phyloP scores from a whole-genome alignment of 2,113 vertebrate species.

The Istiophorus platypterus region DNA sequence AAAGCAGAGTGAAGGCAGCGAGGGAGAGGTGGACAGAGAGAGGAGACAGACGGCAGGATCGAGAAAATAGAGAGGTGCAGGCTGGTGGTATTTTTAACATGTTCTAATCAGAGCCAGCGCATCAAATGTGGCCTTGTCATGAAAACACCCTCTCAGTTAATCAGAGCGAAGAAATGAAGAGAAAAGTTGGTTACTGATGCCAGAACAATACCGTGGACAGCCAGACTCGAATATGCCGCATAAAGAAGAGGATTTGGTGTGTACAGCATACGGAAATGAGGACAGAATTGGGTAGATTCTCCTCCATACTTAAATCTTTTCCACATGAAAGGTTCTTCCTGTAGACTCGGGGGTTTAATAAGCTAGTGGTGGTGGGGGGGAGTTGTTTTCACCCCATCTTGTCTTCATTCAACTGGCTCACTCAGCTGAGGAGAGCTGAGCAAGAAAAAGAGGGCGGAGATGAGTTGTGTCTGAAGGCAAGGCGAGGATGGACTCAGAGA shows the following conservation, averaged over 20 bases:
- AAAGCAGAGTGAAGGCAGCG: constrained; percentile 17
- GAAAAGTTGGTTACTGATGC: constrained; percentile 23
- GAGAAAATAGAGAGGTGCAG: constrained; percentile 40
- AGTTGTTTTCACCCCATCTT: constrained; percentile 4
- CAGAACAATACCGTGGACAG: constrained; percentile 46
- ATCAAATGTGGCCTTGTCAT: constrained; percentile 62
- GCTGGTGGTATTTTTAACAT: constrained; percentile 74
- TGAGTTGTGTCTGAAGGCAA: constrained; percentile 44
- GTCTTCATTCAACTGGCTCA: constrained; percentile 38
- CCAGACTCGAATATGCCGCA: constrained; percentile 29
- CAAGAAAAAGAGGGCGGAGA: background rate
- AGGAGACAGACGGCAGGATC: constrained; percentile 54
- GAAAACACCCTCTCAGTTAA: constrained; percentile 64
- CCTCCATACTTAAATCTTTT: constrained; percentile 56
- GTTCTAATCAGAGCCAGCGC: constrained; percentile 67
- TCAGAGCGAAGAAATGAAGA: constrained; percentile 53
- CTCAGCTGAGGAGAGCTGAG: constrained; percentile 35
- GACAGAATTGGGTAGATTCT: constrained; percentile 55
- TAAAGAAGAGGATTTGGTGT: constrained; percentile 56
- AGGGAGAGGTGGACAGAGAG: constrained; percentile 48
- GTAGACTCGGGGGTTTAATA: constrained; percentile 61
- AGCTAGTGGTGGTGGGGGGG: background rate
- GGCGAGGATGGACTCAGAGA: constrained; percentile 12
- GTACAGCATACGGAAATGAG: constrained; percentile 57
- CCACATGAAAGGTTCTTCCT: constrained; percentile 51